Base-by-base conservation (phyloP, 1,140 invertebrate species). In the Zaprionus capensis region DNA sequence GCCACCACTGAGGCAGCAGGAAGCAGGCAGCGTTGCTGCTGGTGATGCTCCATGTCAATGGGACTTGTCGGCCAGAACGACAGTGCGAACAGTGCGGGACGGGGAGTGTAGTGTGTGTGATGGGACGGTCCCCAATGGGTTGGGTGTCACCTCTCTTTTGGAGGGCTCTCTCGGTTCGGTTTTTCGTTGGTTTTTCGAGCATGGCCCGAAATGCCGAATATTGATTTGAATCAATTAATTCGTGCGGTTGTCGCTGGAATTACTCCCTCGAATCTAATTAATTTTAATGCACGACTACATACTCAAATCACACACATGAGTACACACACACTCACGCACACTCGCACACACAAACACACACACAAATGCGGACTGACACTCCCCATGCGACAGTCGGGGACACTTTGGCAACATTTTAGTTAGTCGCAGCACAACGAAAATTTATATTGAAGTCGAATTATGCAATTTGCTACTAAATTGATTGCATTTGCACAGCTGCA, bases 221-320 rank as follows among this genome's bases (percentile, higher is more conserved):
- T 92, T 92, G 91, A 92, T 92, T 92, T 92, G 91, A 92, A 92
- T 92, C 91, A 92, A 92, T 92, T 92, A 92, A 92, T 92, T 92
- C 88, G 87, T 92, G 91, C 81, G 91, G 91, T 92, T 87, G 84
- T 82, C 81, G 84, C 82, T 91, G 81, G 88, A 91, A 92, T 92
- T 91, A 91, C 85, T 91, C 86, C 91, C 88, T 91, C 86, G 91
- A 91, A 92, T 92, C 91, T 92, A 92, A 92, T 92, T 92, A 92
- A 92, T 92, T 92, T 92, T 92, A 92, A 92, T 92, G 91, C 91
- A 85, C 91, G 78, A 87, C 76, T 84, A 87, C 83, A 91, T 73
- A 68, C 77, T 67, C 31, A 73, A 72, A 72, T 72, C 65, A 71
- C 51, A 59, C 67, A 78, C 51, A 82, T 56, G 41, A 46, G 69